phyloP scores from a whole-genome alignment of 53 echinoderm and acorn worm genomes.

The Arbacia lixula region DNA sequence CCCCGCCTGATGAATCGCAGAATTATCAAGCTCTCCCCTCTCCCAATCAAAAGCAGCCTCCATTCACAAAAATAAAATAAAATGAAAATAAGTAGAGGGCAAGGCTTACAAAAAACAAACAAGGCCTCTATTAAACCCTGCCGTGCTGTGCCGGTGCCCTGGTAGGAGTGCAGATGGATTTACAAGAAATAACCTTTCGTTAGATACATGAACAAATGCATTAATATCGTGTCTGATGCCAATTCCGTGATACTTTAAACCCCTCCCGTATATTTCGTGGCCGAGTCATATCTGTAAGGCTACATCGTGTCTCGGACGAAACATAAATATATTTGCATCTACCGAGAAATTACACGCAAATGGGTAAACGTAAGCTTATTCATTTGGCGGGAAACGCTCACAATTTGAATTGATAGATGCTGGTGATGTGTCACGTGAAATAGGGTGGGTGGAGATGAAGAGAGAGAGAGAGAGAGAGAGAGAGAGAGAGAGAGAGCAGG shows the following conservation, averaged over 20 bases:
- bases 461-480: too few relatives aligned
- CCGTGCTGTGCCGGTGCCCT: too few relatives aligned
- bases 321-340: constrained; percentile 1
- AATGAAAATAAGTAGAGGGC: too few relatives aligned
- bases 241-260: too few relatives aligned
- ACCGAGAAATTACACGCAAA: constrained; percentile 22
- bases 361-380: constrained; percentile 47
- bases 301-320: too few relatives aligned
- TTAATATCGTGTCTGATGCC: constrained; percentile 30
- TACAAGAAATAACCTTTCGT: constrained; percentile 47
- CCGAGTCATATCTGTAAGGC: too few relatives aligned
- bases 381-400: constrained; percentile 38
- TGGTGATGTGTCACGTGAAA: not conserved
- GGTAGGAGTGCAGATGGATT: constrained; percentile 28
- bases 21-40: constrained; percentile 35
- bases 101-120: too few relatives aligned
- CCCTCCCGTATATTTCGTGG: too few relatives aligned
- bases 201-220: constrained; percentile 39
- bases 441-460: too few relatives aligned
- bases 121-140: too few relatives aligned
- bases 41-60: constrained; percentile 25
- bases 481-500: too few relatives aligned
- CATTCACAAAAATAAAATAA: constrained; percentile 54
- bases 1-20: constrained; percentile 26
- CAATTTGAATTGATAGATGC: constrained; percentile 44